Conservation (phyloP, 2,888 invertebrate species). For the Tholera decimalis region DNA sequence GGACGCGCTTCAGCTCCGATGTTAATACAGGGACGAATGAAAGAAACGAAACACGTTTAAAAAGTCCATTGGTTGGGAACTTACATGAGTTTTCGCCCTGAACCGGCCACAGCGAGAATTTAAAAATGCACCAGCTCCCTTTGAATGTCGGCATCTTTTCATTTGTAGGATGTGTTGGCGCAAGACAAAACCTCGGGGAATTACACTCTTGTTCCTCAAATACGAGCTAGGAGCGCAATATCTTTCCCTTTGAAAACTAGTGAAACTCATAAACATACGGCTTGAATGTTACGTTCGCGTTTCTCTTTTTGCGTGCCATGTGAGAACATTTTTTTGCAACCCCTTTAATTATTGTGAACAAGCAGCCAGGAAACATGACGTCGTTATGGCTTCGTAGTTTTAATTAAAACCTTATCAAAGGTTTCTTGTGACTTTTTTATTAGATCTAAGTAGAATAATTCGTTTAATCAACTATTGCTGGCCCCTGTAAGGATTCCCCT, state of each 20-base stretch:
- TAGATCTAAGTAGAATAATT: conserved; percentile 36
- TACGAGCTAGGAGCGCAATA: conserved; percentile 85
- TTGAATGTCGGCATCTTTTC: conserved; percentile 86
- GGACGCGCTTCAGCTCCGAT: conserved; percentile 55
- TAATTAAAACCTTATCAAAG: conserved; percentile 54
- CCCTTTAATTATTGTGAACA: conserved; percentile 62
- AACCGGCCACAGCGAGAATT: conserved; percentile 76
- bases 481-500: conserved; percentile 37
- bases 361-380: conserved; percentile 12
- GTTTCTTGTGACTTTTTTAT: conserved; percentile 33
- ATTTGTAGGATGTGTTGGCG: conserved; percentile 85
- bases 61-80: conserved; percentile 77
- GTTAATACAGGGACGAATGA: conserved; percentile 61
- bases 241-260: conserved; percentile 86
- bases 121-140: conserved; percentile 85
- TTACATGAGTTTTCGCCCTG: conserved; percentile 69
- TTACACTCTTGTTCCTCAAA: conserved; percentile 88
- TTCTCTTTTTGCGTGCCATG: conserved; percentile 72
- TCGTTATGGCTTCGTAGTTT: conserved; percentile 25
- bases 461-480: conserved; percentile 51
- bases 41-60: conserved; percentile 72
- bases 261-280: conserved; percentile 86
- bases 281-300: conserved; percentile 79
- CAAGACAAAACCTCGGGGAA: conserved; percentile 89
- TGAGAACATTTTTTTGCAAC: conserved; percentile 70